Percentiles rank a stretch among this genome's conserved stretches.
Conservation (phyloP, 2,797 vertebrate species). For the Tiaroga cobitis region DNA sequence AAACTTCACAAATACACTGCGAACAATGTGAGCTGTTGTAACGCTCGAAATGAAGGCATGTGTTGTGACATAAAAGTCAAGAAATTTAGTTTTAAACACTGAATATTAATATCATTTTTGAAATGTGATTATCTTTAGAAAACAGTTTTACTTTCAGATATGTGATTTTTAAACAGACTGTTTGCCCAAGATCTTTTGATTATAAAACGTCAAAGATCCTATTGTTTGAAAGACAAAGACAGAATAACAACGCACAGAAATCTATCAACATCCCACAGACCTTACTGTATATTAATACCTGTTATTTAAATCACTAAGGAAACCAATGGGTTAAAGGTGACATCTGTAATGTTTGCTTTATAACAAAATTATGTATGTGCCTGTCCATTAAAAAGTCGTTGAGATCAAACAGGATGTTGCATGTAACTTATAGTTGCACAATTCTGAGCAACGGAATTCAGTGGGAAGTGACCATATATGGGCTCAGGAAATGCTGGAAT, state of each 20-base stretch:
- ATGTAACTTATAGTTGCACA: slow-evolving; percentile 65
- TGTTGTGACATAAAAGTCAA: background rate
- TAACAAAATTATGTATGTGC: background rate
- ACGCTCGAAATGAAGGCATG: background rate
- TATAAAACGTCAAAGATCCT: slow-evolving; percentile 15
- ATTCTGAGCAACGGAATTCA: slow-evolving; percentile 50
- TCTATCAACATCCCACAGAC: background rate
- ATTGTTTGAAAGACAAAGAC: slow-evolving; percentile 22
- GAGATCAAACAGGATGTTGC: slow-evolving; percentile 52
- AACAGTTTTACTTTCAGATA: background rate
- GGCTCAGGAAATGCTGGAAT: slow-evolving; percentile 75
- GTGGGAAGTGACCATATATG: slow-evolving; percentile 75
- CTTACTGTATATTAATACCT: background rate
- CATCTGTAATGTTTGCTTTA: slow-evolving; percentile 44
- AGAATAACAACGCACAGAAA: slow-evolving; percentile 14
- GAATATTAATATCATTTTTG: no score
- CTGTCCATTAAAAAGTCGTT: background rate
- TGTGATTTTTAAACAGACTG: background rate
- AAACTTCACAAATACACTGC: slow-evolving; percentile 24
- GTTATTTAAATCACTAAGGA: background rate
- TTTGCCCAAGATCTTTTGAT: background rate
- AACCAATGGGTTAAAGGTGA: slow-evolving; percentile 46
- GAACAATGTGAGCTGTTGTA: slow-evolving; percentile 31
- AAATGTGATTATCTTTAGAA: background rate
- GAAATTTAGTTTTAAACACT: background rate